phyloP scores from a whole-genome alignment of 2,797 vertebrate genomes.

The Tokudaia muenninki region DNA sequence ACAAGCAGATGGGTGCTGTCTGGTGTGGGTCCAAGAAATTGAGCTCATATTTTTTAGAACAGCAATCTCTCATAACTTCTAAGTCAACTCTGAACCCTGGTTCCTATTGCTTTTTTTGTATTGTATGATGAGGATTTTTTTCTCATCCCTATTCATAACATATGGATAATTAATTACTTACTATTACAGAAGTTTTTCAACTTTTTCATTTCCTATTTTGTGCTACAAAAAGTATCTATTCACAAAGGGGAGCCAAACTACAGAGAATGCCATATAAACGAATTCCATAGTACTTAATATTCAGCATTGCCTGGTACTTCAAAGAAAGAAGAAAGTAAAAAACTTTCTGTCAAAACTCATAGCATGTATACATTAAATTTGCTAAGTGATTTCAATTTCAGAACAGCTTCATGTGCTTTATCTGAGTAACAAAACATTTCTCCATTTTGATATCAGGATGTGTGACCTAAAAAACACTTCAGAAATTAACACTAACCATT shows the following conservation, averaged over 20 bases:
- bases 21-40: background rate
- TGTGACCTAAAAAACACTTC: background rate
- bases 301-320: background rate
- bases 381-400: background rate
- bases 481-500: background rate
- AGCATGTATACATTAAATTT: background rate
- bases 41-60: background rate
- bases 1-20: background rate
- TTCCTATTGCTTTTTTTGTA: background rate
- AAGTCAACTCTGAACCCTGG: too few species aligned
- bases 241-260: background rate
- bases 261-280: background rate
- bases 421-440: background rate
- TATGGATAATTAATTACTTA: background rate
- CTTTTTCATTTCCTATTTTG: background rate
- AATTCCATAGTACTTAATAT: background rate
- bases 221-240: background rate
- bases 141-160: background rate
- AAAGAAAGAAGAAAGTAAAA: background rate
- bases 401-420: background rate
- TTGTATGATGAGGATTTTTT: background rate
- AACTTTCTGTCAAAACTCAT: background rate
- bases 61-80: background rate
- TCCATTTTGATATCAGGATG: background rate
- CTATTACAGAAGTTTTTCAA: background rate